Evolutionary conservation across 1,140 invertebrate species (phyloP), one percentile per base, ranked within the genome.

Genomic region (Drosophila quadrilineata): DNA sequence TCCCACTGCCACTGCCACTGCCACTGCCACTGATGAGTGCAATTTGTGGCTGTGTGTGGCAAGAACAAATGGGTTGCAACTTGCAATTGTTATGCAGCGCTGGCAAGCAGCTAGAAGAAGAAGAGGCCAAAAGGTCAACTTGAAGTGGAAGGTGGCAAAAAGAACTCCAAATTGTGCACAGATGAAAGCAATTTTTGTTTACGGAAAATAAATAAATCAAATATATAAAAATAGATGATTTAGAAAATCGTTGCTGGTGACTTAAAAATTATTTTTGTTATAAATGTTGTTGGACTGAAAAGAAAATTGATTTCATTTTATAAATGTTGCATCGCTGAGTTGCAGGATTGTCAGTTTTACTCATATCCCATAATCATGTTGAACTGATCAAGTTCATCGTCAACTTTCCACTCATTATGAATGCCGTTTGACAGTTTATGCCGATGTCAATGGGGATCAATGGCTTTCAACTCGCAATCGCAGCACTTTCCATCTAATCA

Each of bases 401-500:
- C 54, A 64, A 73, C 74, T 77, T 77, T 77, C 74, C 69, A 77
- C 75, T 79, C 70, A 77, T 77, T 77, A 79, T 79, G 53, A 79
- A 79, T 79, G 70, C 59, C 63, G 12, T 2, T 9, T 63, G 63
- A 67, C 74, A 72, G 54, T 62, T 41, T 56, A 14, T 31, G 6
- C 17, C 45, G 3, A 43, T 52, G 29, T 59, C 56, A 52, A 19
- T 46, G 38, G n/a, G 62, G 76, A 75, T 80, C 76, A 82, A 75
- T 72, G 40, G 46, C n/a, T n/a, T 66, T 54, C 49, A 71, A 75
- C 71, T 40, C 49, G n/a, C n/a, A 59, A 71, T 77, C 36, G 35
- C 22, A 46, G 48, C 59, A 52, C 41, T 62, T 29, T 33, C 71
- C 58, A 71, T 67, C 76, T 82, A 79, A 80, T 80, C 76, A 41